Evolutionary conservation across 1,140 invertebrate species (phyloP), one percentile per base, ranked within the genome.

Genomic region (Neoseiulus cucumeris): DNA sequence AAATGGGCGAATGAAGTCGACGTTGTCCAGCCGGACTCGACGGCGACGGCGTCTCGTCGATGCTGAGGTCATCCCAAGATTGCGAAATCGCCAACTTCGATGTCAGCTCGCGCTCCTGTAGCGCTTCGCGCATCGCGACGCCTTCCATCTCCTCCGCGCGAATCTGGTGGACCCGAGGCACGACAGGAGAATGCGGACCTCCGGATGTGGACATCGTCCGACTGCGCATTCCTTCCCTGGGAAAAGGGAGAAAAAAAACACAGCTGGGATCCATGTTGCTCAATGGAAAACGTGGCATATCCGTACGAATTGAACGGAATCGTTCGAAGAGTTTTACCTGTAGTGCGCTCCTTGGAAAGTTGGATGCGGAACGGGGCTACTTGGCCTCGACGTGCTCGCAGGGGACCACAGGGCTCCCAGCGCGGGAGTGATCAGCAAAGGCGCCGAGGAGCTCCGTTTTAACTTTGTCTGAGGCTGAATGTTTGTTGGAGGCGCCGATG

Each of bases 111-210:
- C 51, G 51, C 51, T 59, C 51, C 51, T 59, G 51, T 9, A 29
- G 22, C 25, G 51, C 51, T 25, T 59, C 51, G 33, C 51, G 51
- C 22, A 59, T 33, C 25, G 51, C 33, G 14, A 59, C 22, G 14
- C 25, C 51, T 33, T 59, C 51, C 51, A 59, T 59, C 9, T 59
- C 51, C 9, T 59, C 51, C 14, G 51, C 51, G 51, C 51, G 51
- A 59, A 59, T 59, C 51, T 59, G 51, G 51, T 59, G 51, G 12
- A 59, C 51, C 22, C 51, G 51, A 20, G 51, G 51, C 14, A 59
- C 51, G 1, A 59, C 51, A 20, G 51, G 51, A 1, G 51, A 59
- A 20, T 59, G 51, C 22, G 51, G 51, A 25, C 51, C 22, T 20
- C 25, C 25, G 14, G 51, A 59, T 14, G 51, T 59, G 33, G 51